Base-by-base conservation (phyloP, 1,140 invertebrate species). In the Drosophila ambigua region DNA sequence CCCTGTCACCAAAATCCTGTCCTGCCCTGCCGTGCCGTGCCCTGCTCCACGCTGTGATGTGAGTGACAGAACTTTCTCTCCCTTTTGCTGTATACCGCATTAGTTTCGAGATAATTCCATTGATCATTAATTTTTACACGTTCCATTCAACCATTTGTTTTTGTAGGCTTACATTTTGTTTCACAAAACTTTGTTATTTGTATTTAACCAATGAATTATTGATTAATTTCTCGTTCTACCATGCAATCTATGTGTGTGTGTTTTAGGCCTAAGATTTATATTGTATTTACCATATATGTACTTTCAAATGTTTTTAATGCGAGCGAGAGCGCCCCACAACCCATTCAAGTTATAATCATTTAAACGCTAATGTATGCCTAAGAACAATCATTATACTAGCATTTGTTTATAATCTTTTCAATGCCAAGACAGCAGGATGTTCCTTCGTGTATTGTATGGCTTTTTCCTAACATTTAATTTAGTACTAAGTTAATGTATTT, bases 161-260 rank as follows among this genome's bases (percentile, higher is more conserved):
- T 41, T 8, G 72, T 80, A 85, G 61, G 41, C 41, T 45, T 64
- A 68, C 35, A 39, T 39, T 39, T 63, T 67, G 57, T 85, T 73
- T 73, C 67, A 85, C 72, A 72, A 73, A 39, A 57, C 64, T 72
- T 83, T 85, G 80, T 83, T 85, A 58, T 60, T 82, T 67, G 49
- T 74, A 64, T 43, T 39, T 51, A 53, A 24, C 45, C 53, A 54
- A 49, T 71, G 53, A 75, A 61, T 62, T 65, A 63, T 49, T 64
- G 3, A 67, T 68, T 68, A 68, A 62, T 52, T 43, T 57, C 77
- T 61, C 75, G 53, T 57, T 69, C n/a, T 13, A 39, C 20, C 45
- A 59, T 75, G 26, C 43, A 7, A 64, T 31, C 11, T 51, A 4
- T 39, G 35, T 55, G 45, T 44, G 43, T 60, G 58, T 84, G 60